Base-by-base conservation (phyloP, 2,113 vertebrate genomes). In the Misgurnus mizolepis region DNA sequence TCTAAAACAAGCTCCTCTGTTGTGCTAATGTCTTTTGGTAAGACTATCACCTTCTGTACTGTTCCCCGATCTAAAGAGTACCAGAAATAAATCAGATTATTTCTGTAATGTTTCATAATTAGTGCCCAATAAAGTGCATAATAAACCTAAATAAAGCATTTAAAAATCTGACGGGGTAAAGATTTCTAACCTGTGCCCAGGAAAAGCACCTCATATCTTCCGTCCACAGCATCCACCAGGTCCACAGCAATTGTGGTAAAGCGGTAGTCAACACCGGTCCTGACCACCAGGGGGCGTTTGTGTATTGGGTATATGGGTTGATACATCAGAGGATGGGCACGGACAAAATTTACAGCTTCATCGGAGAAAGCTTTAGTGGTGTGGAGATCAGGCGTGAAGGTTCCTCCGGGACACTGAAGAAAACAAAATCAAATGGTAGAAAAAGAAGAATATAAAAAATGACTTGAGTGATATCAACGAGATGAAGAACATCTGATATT, bases 361-460 rank as follows among this genome's bases (percentile, higher is more conserved):
- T 95, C 94, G 4, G 94, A 92, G 60, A 95, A 94, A 84, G 93
- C 91, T 76, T 93, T 94, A 53, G 94, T 94, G 80, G 94, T 93
- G 58, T 86, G 91, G 73, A 95, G 85, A 5, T 91, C 93, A 0
- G 94, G 93, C 14, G 94, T 95, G 82, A 95, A 95, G 8, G 93
- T 94, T 83, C 94, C 94, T 76, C 94, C 94, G 2, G 94, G 94
- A 88, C 94, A 95, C 94, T 95, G 79, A 34, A 41, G 43, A 40
- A 53, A 34, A n/a, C n/a, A 8, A n/a, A 56, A 14, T 22, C 22
- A 22, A 2, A 75, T 53, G 3, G 14, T 14, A 5, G 45, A 61
- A 74, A 3, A 69, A 6, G 0, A 40, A 7, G 22, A 0, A n/a
- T 7, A 9, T 11, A 18, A 50, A 71, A 17, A 7, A 14, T 39